Conservation (phyloP, 2,113 vertebrate species). For the Erinaceus europaeus region DNA sequence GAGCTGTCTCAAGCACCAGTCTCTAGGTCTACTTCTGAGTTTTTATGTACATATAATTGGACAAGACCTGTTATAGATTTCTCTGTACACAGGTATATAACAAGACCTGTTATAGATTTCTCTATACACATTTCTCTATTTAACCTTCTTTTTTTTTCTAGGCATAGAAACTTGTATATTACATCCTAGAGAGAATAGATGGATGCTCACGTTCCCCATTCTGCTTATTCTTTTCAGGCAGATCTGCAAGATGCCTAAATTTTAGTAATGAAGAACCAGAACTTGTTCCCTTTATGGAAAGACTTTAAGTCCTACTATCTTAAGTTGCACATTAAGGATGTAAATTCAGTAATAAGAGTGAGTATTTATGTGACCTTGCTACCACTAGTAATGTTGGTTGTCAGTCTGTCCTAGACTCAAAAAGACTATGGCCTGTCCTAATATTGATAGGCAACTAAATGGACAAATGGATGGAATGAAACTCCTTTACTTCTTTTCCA, state of each 20-base stretch:
- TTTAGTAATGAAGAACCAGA: neutral
- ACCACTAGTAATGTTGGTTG: neutral
- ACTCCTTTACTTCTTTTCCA: slow-evolving; percentile 3
- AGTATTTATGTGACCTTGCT: neutral
- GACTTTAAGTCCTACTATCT: neutral
- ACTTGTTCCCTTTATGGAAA: neutral
- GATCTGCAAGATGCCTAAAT: neutral
- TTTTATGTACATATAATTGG: slow-evolving; percentile 9
- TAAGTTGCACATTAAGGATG: neutral
- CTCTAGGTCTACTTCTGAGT: neutral
- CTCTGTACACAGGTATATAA: slow-evolving; percentile 8
- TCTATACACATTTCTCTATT: slow-evolving; percentile 1
- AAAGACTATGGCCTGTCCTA: neutral
- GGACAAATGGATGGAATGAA: slow-evolving; percentile 33
- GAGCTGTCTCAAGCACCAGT: neutral
- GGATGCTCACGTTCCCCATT: neutral
- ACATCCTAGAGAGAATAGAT: neutral
- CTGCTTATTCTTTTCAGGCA: neutral
- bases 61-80: neutral
- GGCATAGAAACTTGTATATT: neutral
- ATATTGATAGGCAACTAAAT: slow-evolving; percentile 20
- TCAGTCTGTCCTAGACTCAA: neutral
- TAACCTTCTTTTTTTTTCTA: too few relatives aligned
- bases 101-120: neutral
- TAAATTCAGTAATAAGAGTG: too few relatives aligned